Evolutionary conservation across 2,113 vertebrate genomes (phyloP), one percentile per base, ranked within the genome.

Genomic region (Osmerus eperlanus): DNA sequence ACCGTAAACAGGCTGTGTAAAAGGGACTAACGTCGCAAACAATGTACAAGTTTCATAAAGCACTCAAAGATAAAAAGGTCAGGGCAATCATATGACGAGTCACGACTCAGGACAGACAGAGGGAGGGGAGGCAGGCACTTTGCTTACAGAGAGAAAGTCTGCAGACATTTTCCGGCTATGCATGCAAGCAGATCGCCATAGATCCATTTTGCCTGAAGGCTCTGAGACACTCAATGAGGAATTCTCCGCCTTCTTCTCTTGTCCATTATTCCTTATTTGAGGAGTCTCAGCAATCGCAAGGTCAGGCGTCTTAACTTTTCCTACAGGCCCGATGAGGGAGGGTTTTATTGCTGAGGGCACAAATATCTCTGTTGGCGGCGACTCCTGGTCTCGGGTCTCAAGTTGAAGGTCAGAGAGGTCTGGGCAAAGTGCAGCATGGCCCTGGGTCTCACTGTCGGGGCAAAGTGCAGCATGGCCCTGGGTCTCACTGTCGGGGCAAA

Each of bases 101-200:
- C 2, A 64, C 9, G 9, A 47, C 41, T 56, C 55, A 56, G 15
- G n/a, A 21, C 18, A 65, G 32, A 65, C 16, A 65, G 32, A 51
- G n/a, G 36, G 4, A 21, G 41, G 19, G 19, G 64, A 51, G 11
- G 9, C 87, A 67, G 82, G 88, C 56, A 0, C 78, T 78, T 3
- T 12, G 91, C 87, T 68, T 86, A 91, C 0, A 80, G 90, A 18
- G 72, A 93, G 74, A 15, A 75, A 87, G 4, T 87, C 85, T 2
- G 86, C 0, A 41, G 83, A 2, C 1, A 54, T 2, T 28, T 78
- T 77, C 53, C 74, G 82, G 84, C 80, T 88, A 21, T 86, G 55
- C 29, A 74, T 32, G 36, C 83, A 89, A 2, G 62, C 4, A 0
- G 89, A 79, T 65, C 84, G 80, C 52, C 66, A 29, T 0, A 13